phyloP scores from a whole-genome alignment of 2,113 vertebrate genomes.

The Tiliqua scincoides region DNA sequence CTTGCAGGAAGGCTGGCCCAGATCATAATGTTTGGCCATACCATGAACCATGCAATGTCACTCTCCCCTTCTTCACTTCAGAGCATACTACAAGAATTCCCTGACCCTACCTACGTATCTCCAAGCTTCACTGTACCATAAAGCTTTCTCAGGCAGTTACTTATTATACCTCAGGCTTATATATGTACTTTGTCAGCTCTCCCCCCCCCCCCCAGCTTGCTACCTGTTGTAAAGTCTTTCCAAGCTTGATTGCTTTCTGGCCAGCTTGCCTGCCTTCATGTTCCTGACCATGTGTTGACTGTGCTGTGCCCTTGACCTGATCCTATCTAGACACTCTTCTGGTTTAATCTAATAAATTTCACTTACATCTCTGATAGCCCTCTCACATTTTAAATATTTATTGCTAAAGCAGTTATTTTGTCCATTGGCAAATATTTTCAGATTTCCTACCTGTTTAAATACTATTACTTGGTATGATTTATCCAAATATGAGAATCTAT shows the following conservation, averaged over 20 bases:
- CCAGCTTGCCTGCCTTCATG: neutral
- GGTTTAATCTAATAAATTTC: neutral
- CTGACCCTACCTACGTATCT: neutral
- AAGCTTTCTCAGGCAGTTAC: neutral
- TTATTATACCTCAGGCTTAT: neutral
- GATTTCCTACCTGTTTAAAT: neutral
- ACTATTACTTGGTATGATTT: conserved; percentile 20
- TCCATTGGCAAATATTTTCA: neutral
- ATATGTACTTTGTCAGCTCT: neutral
- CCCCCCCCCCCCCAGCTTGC: neutral
- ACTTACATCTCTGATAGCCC: neutral
- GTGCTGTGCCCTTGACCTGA: neutral
- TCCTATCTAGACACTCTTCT: neutral
- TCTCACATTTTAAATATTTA: neutral
- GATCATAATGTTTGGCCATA: neutral
- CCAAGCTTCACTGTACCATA: neutral
- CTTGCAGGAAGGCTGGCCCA: neutral
- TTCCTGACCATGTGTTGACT: neutral
- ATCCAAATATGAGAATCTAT: neutral
- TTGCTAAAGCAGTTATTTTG: neutral
- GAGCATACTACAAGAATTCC: neutral
- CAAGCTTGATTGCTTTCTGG: neutral
- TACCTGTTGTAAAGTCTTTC: neutral
- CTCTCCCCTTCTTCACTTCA: neutral
- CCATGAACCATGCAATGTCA: neutral